Conservation (phyloP, 2,797 vertebrate genomes). For the Anableps anableps region DNA sequence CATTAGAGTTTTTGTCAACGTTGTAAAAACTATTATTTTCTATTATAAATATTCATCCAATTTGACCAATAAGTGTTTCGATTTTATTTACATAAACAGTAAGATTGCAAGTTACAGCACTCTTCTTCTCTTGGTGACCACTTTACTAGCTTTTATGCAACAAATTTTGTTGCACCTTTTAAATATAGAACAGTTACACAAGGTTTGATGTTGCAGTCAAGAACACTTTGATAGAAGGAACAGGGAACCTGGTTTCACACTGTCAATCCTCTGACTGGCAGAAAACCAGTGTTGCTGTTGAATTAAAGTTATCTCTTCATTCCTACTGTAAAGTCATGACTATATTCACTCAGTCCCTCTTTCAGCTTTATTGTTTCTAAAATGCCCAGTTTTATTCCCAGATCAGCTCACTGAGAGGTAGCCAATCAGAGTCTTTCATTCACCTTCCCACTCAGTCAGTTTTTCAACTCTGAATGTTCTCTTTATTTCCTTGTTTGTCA, state of each 20-base stretch:
- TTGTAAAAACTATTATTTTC: background rate
- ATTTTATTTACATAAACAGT: background rate
- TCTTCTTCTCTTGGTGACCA: background rate
- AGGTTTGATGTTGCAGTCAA: background rate
- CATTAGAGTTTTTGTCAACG: background rate
- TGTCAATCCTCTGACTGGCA: no score
- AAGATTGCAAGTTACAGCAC: background rate
- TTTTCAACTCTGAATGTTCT: background rate
- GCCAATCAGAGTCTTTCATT: background rate
- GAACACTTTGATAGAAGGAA: background rate
- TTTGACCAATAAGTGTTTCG: background rate
- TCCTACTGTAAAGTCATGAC: no score
- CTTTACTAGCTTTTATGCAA: background rate
- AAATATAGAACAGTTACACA: background rate
- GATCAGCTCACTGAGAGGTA: background rate
- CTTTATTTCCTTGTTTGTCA: background rate
- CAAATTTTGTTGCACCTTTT: background rate
- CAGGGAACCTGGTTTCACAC: no score
- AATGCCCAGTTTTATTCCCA: background rate
- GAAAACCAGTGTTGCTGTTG: background rate
- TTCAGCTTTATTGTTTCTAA: background rate
- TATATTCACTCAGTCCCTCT: background rate
- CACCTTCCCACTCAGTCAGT: constrained; percentile 5
- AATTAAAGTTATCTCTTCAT: background rate
- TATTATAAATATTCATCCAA: background rate